A percentile compares a stretch with the other conserved stretches of the same genome.
phyloP scores from a whole-genome alignment of 2,888 invertebrate genomes.

The Cylindroiulus punctatus region DNA sequence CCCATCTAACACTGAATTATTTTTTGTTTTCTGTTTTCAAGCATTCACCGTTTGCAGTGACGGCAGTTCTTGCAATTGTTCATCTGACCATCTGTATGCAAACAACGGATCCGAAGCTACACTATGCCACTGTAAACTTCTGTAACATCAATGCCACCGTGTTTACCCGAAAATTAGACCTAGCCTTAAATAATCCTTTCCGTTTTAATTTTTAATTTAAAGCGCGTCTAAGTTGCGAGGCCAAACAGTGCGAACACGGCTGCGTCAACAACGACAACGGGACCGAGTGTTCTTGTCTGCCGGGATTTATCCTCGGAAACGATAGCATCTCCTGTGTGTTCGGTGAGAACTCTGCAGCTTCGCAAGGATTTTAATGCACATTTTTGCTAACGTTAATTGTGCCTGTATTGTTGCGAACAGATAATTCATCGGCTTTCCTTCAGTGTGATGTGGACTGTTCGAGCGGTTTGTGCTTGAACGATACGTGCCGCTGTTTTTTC shows the following conservation, averaged over 20 bases:
- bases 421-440: not conserved
- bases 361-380: not conserved
- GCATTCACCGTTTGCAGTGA: not conserved
- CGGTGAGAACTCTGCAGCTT: not conserved
- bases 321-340: not conserved
- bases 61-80: not conserved
- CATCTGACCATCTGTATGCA: not conserved
- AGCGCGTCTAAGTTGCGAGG: not conserved
- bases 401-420: not conserved
- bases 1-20: not conserved
- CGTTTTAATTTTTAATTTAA: not conserved
- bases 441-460: not conserved
- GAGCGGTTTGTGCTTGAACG: constrained; percentile 10
- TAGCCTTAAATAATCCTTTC: no score
- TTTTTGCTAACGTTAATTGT: not conserved
- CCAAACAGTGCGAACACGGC: not conserved
- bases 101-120: constrained; percentile 2
- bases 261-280: not conserved
- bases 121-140: not conserved
- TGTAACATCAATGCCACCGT: no score
- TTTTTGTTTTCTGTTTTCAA: not conserved
- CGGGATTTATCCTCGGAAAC: not conserved
- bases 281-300: not conserved
- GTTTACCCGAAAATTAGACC: no score
- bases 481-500: constrained; percentile 29